phyloP scores from a whole-genome alignment of 2,797 vertebrate genomes.

The Scolopax rusticola region DNA sequence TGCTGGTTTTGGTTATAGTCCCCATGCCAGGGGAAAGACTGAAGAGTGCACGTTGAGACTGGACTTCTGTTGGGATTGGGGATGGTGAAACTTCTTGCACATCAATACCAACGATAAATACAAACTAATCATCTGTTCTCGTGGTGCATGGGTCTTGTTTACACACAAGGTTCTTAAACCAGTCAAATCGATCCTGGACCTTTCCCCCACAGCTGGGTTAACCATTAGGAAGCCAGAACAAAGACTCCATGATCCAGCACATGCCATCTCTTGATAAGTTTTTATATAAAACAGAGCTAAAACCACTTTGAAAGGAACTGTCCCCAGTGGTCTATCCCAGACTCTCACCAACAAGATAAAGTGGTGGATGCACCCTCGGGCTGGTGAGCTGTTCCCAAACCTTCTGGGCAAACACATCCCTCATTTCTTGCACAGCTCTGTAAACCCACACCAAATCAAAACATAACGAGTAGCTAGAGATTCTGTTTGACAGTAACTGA shows the following conservation, averaged over 20 bases:
- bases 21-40: background rate
- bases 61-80: background rate
- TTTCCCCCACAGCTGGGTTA: background rate
- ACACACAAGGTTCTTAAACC: background rate
- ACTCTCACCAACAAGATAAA: background rate
- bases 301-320: background rate
- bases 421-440: background rate
- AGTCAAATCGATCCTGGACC: background rate
- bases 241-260: background rate
- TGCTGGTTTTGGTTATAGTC: background rate
- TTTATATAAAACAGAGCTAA: background rate
- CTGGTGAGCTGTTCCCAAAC: background rate
- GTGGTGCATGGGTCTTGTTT: background rate
- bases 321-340: background rate
- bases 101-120: background rate
- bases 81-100: background rate
- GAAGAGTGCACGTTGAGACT: background rate
- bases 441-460: background rate
- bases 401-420: background rate
- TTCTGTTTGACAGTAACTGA: background rate
- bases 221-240: background rate
- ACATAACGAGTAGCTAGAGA: background rate
- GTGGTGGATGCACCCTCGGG: rapidly evolving
- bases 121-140: background rate
- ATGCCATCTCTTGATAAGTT: background rate